Percentiles rank a stretch among this genome's conserved stretches.
These are phyloP conservation scores for Cydia pomonella DNA, from an alignment of 1,140 invertebrate genomes.

Conservation along the genomic window DNA sequence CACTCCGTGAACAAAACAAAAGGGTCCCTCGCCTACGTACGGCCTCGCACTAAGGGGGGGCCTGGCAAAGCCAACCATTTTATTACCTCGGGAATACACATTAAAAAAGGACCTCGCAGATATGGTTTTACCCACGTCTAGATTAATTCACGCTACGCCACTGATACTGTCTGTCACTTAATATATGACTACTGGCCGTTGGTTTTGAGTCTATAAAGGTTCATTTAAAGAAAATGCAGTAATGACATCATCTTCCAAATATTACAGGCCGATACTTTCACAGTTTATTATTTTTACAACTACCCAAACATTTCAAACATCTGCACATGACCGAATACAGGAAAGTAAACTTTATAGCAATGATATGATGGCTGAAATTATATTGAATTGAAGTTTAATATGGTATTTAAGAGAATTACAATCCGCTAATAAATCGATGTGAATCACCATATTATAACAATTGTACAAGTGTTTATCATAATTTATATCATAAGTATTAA, in stretches of 20 bases:
- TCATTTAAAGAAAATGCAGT: too few species aligned
- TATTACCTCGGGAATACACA: too few species aligned
- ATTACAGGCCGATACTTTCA: not conserved
- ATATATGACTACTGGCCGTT: too few species aligned
- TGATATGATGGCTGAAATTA: not conserved
- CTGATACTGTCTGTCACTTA: too few species aligned
- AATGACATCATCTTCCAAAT: conserved; percentile 4
- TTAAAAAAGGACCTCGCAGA: too few species aligned
- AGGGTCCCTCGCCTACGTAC: too few species aligned
- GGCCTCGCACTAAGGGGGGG: too few species aligned
- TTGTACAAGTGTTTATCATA: not conserved
- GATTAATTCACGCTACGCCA: too few species aligned
- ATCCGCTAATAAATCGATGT: not conserved
- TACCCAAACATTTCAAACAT: not conserved
- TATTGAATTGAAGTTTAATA: not conserved
- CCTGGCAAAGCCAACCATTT: too few species aligned
- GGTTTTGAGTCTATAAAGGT: too few species aligned
- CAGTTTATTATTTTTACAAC: not conserved
- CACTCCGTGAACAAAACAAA: too few species aligned
- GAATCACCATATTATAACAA: not conserved
- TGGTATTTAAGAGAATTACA: not conserved
- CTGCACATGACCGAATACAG: not conserved
- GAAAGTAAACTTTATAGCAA: not conserved
- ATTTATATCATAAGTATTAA: not conserved
- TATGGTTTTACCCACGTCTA: too few species aligned